These are phyloP conservation scores for Periparus ater DNA, from an alignment of 2,797 vertebrate genomes.

Conservation along the genomic window DNA sequence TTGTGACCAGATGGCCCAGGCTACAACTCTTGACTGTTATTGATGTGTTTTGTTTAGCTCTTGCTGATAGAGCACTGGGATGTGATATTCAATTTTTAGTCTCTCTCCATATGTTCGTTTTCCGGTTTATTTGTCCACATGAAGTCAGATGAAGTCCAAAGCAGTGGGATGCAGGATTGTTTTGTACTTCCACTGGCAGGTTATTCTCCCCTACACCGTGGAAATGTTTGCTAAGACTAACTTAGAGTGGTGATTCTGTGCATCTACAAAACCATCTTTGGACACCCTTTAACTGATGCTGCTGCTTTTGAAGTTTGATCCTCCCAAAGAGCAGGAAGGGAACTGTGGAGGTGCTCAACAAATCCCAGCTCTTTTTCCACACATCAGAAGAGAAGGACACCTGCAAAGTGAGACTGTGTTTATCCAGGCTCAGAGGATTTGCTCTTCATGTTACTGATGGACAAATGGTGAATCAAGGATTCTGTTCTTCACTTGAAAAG, in stretches of 20 bases:
- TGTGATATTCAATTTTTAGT: slow-evolving; percentile 44
- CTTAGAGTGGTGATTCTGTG: neutral
- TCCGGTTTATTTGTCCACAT: slow-evolving; percentile 61
- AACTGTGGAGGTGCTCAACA: neutral
- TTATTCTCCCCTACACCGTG: neutral
- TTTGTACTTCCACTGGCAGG: slow-evolving; percentile 43
- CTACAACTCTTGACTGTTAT: neutral
- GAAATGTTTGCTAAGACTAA: neutral
- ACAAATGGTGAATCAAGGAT: neutral
- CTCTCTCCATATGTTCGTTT: slow-evolving; percentile 67
- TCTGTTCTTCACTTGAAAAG: neutral
- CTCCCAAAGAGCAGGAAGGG: neutral
- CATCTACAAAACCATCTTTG: neutral
- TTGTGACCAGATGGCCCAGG: slow-evolving; percentile 39
- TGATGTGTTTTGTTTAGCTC: slow-evolving; percentile 30
- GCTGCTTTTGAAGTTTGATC: neutral
- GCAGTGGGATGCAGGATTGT: neutral
- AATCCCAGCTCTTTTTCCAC: neutral
- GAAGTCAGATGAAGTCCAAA: slow-evolving; percentile 23
- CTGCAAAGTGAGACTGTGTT: neutral
- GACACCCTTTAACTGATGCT: neutral
- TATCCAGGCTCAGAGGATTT: neutral
- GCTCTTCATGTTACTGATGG: neutral
- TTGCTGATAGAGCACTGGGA: slow-evolving; percentile 28
- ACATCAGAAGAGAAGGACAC: neutral